Conservation (phyloP, 2,888 invertebrate species). For the Iselma pallidipennis region DNA sequence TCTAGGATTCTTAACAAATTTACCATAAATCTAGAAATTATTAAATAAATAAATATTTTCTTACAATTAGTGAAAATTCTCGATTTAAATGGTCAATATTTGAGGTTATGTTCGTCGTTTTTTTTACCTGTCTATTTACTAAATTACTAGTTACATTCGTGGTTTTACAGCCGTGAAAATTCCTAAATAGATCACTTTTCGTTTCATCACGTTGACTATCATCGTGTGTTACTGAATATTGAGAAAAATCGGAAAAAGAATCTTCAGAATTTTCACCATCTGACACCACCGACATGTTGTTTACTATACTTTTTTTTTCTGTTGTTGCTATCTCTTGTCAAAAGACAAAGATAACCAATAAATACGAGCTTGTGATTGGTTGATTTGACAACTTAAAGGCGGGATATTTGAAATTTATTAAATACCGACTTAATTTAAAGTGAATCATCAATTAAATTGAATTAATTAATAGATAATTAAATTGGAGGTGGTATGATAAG, state of each 20-base stretch:
- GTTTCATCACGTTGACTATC: constrained; percentile 31
- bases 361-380: constrained; percentile 4
- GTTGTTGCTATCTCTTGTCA: neutral
- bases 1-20: constrained; percentile 50
- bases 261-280: constrained; percentile 44
- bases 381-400: neutral
- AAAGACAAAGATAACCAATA: neutral
- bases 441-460: too few species aligned
- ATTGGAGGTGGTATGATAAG: too few species aligned
- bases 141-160: constrained; percentile 41
- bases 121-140: constrained; percentile 44
- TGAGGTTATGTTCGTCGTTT: constrained; percentile 38
- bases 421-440: too few species aligned
- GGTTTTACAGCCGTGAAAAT: constrained; percentile 24
- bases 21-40: constrained; percentile 50
- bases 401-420: neutral
- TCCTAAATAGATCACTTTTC: constrained; percentile 25
- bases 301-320: too few species aligned
- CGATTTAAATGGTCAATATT: constrained; percentile 29
- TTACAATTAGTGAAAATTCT: too few species aligned
- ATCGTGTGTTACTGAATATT: constrained; percentile 38
- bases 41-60: too few species aligned
- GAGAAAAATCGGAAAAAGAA: constrained; percentile 44
- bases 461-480: too few species aligned
- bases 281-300: constrained; percentile 46